phyloP scores from a whole-genome alignment of 2,888 invertebrate species.

The Chloroclysta siterata region DNA sequence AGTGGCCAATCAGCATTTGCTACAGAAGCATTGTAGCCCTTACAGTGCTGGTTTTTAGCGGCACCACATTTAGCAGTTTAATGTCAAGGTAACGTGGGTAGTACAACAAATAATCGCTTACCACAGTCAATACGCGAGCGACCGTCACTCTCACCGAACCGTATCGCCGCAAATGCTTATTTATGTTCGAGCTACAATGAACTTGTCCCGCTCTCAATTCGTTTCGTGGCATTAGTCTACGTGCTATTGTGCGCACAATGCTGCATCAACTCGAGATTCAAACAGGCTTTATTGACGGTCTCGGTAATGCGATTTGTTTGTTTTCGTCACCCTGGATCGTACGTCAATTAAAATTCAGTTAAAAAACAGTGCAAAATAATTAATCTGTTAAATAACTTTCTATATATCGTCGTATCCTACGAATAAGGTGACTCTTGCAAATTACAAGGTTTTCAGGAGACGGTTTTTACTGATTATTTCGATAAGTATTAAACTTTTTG shows the following conservation, averaged over 20 bases:
- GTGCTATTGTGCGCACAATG: conserved; percentile 65
- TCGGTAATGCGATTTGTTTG: conserved; percentile 57
- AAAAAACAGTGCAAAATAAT: no score
- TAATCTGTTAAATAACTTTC: no score
- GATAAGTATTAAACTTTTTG: no score
- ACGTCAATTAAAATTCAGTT: background rate
- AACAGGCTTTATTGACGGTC: conserved; percentile 61
- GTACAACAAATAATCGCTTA: background rate
- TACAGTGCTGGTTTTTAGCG: no score
- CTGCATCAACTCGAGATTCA: conserved; percentile 59
- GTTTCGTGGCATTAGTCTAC: conserved; percentile 74
- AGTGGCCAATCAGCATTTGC: no score
- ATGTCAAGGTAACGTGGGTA: no score
- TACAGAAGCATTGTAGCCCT: no score
- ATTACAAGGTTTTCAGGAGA: no score
- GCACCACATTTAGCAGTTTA: no score
- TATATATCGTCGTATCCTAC: no score
- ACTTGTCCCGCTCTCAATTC: conserved; percentile 74
- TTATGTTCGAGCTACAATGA: conserved; percentile 78
- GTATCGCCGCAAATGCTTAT: conserved; percentile 76
- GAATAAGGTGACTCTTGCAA: no score
- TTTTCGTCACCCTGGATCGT: conserved; percentile 39
- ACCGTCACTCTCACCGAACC: conserved; percentile 57
- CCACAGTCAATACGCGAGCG: conserved; percentile 24
- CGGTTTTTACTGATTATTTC: no score